Base-by-base conservation (phyloP, 2,797 vertebrate genomes). In the Rhinatrema bivittatum region DNA sequence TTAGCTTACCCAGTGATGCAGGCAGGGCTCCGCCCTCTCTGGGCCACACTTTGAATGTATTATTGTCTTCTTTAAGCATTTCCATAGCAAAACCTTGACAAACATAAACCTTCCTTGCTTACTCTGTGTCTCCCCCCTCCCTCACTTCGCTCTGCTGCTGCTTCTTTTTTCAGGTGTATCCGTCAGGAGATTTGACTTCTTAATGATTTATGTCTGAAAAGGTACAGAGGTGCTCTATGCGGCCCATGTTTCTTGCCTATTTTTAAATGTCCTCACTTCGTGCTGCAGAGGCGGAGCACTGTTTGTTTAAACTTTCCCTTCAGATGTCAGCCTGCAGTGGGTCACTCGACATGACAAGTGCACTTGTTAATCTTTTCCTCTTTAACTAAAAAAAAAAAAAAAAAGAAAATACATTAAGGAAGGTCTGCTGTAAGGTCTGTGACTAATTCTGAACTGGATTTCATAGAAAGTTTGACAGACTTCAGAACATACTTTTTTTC, bases 331-430 rank as follows among this genome's bases (percentile, higher is more conserved):
- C 52, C 37, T 35, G 53, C 70, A 64, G 34, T 67, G 73, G 76
- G 71, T 73, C 72, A 78, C 34, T 58, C 70, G 70, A 81, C 72
- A 64, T 77, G 70, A 74, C 68, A 72, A 70, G 65, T 67, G 66
- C 64, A 66, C 39, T 53, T 3, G 15, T 55, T 64, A 68, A 78
- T 74, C 63, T 72, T 58, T 74, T 74, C 60, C 60, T 53, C 61
- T 60, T 63, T 63, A 66, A 62, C 67, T 75, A 70, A 67, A 76
- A 61, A 83, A 76, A n/a, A 70, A 67, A 76, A 61, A 83, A 76
- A n/a, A n/a, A n/a, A n/a, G n/a, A n/a, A 76, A 79, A 78, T 74
- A 81, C 72, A 77, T 78, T 78, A 81, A 76, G 76, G 62, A 75
- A 62, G 56, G 61, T 68, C 81, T 76, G 72, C 53, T 51, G 14